Conservation (phyloP, 2,888 invertebrate genomes). For the Villa cingulata region DNA sequence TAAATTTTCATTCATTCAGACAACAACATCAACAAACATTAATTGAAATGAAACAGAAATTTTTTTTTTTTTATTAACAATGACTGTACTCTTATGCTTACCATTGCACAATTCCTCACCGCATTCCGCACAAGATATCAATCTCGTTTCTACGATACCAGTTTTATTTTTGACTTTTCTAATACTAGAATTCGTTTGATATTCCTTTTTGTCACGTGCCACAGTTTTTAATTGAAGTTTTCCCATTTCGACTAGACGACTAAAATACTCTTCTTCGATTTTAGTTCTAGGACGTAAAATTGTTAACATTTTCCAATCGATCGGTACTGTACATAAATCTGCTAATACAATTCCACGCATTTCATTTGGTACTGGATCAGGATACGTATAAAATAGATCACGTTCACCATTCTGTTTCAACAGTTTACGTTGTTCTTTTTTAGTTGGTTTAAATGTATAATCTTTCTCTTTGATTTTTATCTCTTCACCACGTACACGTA, state of each 20-base stretch:
- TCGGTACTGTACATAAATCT: conserved; percentile 70
- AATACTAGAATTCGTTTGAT: conserved; percentile 47
- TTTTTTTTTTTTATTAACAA: too few relatives aligned
- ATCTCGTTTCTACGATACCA: conserved; percentile 64
- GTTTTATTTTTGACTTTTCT: conserved; percentile 70
- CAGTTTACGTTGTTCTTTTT: conserved; percentile 50
- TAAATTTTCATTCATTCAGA: not conserved
- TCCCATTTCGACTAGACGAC: conserved; percentile 67
- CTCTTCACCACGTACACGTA: conserved; percentile 69
- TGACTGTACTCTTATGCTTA: conserved; percentile 20
- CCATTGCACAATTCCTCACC: conserved; percentile 76
- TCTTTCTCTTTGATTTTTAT: conserved; percentile 61
- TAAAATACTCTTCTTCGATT: conserved; percentile 76
- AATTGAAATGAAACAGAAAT: too few relatives aligned
- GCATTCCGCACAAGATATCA: conserved; percentile 63
- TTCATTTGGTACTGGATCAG: conserved; percentile 69
- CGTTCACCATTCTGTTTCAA: conserved; percentile 29
- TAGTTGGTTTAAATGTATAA: conserved; percentile 59
- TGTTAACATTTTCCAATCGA: conserved; percentile 88
- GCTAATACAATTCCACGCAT: conserved; percentile 44
- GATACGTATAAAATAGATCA: conserved; percentile 35
- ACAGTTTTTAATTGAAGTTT: conserved; percentile 63
- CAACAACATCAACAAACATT: too few relatives aligned
- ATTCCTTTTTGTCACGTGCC: conserved; percentile 53
- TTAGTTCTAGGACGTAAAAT: conserved; percentile 71